Evolutionary conservation across 2,888 invertebrate species (phyloP).

Genomic region (Melanchra persicariae): DNA sequence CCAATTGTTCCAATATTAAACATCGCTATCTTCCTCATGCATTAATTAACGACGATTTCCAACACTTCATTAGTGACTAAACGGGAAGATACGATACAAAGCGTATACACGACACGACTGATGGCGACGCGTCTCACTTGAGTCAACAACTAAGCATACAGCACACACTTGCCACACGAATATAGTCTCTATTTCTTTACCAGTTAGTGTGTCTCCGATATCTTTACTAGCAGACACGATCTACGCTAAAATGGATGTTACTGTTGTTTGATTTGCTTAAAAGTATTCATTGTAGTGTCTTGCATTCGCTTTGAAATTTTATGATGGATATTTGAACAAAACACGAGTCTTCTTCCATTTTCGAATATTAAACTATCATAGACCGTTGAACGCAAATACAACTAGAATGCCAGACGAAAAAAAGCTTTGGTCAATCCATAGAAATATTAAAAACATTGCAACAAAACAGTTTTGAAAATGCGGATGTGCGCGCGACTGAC

Average conservation of each 20-base stretch:
- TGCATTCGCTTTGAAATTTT: slow-evolving; percentile 25
- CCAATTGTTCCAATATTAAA: slow-evolving; percentile 35
- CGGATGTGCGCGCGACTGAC: no score
- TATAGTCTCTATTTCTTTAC: slow-evolving; percentile 23
- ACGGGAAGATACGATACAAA: slow-evolving; percentile 45
- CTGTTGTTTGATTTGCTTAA: slow-evolving; percentile 47
- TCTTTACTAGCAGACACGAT: slow-evolving; percentile 31
- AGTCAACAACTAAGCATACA: slow-evolving; percentile 52
- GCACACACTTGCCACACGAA: slow-evolving; percentile 26
- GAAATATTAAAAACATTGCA: no score
- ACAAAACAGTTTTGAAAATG: no score
- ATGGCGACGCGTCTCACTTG: slow-evolving; percentile 60
- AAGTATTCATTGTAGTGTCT: slow-evolving; percentile 37
- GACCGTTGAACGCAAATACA: neutral
- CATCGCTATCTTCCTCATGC: slow-evolving; percentile 35
- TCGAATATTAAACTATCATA: neutral
- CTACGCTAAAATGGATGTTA: slow-evolving; percentile 35
- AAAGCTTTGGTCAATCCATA: neutral
- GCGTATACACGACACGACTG: slow-evolving; percentile 49
- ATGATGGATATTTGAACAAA: slow-evolving; percentile 17
- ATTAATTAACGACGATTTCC: slow-evolving; percentile 49
- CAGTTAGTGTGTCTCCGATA: neutral
- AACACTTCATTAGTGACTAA: slow-evolving; percentile 52
- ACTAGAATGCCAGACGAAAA: neutral
- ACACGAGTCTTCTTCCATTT: neutral